Evolutionary conservation across 1,140 invertebrate species (phyloP), one percentile per base, ranked within the genome.

Genomic region (Macrostomum lignano): DNA sequence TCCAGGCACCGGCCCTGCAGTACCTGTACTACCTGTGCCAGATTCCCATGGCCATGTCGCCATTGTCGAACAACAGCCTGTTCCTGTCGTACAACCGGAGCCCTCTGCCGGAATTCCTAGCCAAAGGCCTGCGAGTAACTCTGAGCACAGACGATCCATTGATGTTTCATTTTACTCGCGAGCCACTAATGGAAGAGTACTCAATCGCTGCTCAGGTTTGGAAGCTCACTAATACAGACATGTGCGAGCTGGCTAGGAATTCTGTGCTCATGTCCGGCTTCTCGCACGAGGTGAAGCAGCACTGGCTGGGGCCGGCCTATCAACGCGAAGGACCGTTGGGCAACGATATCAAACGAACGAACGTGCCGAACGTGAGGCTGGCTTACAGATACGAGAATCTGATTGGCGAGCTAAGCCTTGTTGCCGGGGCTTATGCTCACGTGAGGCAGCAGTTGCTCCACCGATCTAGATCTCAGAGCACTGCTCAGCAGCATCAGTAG

Each of bases 151-250:
- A 98, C 55, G 88, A 96, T 63, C n/a, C n/a, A n/a, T n/a, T n/a
- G n/a, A n/a, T n/a, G n/a, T n/a, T n/a, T n/a, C n/a, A n/a, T n/a
- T n/a, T 94, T 46, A 98, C 91, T 19, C 96, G 78, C 72, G 88
- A 96, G 66, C 82, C 88, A 10, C 60, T 96, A 34, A 96, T 96
- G 84, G 88, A 96, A 55, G 88, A 96, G 52, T 98, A 93, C 61
- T 88, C 81, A 47, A 96, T 96, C 57, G 88, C 88, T 7, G 78
- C 86, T 6, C 88, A 96, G 61, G 79, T 86, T 33, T 96, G 82
- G 84, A 94, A 96, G 57, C 62, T 96, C 1, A 88, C 77, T 49
- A 75, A 76, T 19, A 91, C 81, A 48, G 88, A 98, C 57, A 96
- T 96, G 88, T 93, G 84, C 58, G 88, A 98, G 57, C 61, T 98